Conservation (phyloP, 2,888 invertebrate genomes). For the Choristoneura rosaceana region DNA sequence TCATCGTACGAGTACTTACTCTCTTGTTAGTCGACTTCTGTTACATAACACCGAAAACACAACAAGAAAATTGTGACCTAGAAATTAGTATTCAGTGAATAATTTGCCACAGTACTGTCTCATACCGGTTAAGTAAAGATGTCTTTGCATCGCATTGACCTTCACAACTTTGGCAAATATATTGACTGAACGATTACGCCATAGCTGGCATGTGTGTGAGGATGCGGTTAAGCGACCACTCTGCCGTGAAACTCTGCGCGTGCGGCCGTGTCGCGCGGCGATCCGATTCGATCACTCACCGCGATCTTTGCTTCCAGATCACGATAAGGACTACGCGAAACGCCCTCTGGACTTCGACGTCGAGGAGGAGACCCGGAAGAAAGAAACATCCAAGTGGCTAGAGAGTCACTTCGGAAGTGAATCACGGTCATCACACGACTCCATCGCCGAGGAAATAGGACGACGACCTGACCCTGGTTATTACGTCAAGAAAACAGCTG, state of each 20-base stretch:
- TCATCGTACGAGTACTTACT: background rate
- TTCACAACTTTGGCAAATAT: slow-evolving; percentile 81
- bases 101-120: slow-evolving; percentile 65
- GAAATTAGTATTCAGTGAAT: slow-evolving; percentile 73
- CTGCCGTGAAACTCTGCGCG: slow-evolving; percentile 61
- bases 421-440: slow-evolving; percentile 91
- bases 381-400: slow-evolving; percentile 96
- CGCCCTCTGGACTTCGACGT: slow-evolving; percentile 94
- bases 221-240: slow-evolving; percentile 67
- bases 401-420: slow-evolving; percentile 96
- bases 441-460: slow-evolving; percentile 88
- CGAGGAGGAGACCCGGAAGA: slow-evolving; percentile 95
- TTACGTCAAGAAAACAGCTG: slow-evolving; percentile 89
- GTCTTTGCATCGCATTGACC: slow-evolving; percentile 79
- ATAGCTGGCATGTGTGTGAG: slow-evolving; percentile 65
- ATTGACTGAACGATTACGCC: slow-evolving; percentile 81
- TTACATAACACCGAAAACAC: slow-evolving; percentile 60
- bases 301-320: slow-evolving; percentile 84
- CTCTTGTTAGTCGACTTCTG: slow-evolving; percentile 48
- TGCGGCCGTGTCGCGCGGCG: slow-evolving; percentile 63
- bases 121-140: slow-evolving; percentile 71
- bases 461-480: slow-evolving; percentile 88
- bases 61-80: slow-evolving; percentile 67
- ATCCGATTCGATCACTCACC: slow-evolving; percentile 49
- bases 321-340: slow-evolving; percentile 91